Evolutionary conservation across 2,113 vertebrate genomes (phyloP).

Genomic region (Oreochromis aureus): DNA sequence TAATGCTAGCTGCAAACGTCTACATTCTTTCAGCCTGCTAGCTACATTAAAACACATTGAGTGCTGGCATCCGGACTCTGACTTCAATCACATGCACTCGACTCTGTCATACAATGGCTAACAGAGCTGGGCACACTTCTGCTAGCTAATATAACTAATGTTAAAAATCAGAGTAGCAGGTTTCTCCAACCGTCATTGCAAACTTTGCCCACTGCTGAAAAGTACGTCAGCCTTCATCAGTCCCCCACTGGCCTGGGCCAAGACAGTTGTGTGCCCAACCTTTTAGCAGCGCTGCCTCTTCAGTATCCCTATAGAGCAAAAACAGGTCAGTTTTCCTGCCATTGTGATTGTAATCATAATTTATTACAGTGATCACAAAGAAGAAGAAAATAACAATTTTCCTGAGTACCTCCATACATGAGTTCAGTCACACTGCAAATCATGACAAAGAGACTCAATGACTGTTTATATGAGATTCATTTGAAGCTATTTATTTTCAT

Average conservation of each 20-base stretch:
- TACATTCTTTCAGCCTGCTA: neutral
- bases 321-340: neutral
- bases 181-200: neutral
- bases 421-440: neutral
- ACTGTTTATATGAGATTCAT: neutral
- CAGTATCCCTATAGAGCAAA: neutral
- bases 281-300: neutral
- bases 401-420: neutral
- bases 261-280: neutral
- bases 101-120: neutral
- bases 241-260: neutral
- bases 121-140: neutral
- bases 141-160: neutral
- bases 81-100: neutral
- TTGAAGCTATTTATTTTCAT: constrained; percentile 14
- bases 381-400: neutral
- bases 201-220: neutral
- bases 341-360: neutral
- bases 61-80: neutral
- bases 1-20: neutral
- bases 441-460: constrained; percentile 3
- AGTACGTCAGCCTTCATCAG: neutral
- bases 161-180: neutral
- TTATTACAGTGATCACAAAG: neutral
- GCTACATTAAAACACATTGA: neutral